Conservation (phyloP, 92 coral and sea anemone genomes). For the Pocillopora meandrina region DNA sequence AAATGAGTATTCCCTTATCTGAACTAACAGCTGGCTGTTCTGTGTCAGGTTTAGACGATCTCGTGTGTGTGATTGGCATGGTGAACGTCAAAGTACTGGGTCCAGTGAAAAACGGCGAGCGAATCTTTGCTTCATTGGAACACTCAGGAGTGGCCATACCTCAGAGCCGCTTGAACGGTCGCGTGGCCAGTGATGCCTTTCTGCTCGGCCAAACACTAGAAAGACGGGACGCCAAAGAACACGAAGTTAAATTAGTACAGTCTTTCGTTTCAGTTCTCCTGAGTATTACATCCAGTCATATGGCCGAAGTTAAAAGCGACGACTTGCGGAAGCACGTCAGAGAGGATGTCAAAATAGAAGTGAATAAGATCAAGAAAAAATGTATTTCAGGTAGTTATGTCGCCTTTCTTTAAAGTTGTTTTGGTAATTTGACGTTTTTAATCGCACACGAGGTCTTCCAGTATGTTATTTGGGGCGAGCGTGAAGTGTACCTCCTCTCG, state of each 20-base stretch:
- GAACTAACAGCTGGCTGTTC: neutral
- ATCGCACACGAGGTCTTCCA: too few relatives aligned
- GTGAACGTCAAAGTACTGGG: slow-evolving; percentile 91
- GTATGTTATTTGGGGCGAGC: too few relatives aligned
- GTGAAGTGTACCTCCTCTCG: too few relatives aligned
- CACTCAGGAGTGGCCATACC: slow-evolving; percentile 92
- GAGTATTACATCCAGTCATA: slow-evolving; percentile 79
- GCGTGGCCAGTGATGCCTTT: slow-evolving; percentile 67
- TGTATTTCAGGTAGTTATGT: slow-evolving; percentile 71
- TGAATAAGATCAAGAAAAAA: slow-evolving; percentile 64
- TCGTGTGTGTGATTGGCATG: slow-evolving; percentile 96
- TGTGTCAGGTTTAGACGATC: slow-evolving; percentile 70
- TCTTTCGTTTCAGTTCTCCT: slow-evolving; percentile 90
- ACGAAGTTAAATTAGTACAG: slow-evolving; percentile 67
- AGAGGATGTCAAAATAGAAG: slow-evolving; percentile 80
- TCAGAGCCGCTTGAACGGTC: slow-evolving; percentile 72
- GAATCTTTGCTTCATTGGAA: slow-evolving; percentile 89
- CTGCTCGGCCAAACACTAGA: slow-evolving; percentile 90
- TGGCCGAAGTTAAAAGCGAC: slow-evolving; percentile 59
- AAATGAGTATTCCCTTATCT: too few relatives aligned
- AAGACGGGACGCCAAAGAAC: slow-evolving; percentile 54
- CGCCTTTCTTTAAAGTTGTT: too few relatives aligned
- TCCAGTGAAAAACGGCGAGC: slow-evolving; percentile 85
- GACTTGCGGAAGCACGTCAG: slow-evolving; percentile 80
- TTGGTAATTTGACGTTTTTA: too few relatives aligned